Evolutionary conservation across 2,888 invertebrate species (phyloP), one percentile per base, ranked within the genome.

Genomic region (Silvanus unidentatus): DNA sequence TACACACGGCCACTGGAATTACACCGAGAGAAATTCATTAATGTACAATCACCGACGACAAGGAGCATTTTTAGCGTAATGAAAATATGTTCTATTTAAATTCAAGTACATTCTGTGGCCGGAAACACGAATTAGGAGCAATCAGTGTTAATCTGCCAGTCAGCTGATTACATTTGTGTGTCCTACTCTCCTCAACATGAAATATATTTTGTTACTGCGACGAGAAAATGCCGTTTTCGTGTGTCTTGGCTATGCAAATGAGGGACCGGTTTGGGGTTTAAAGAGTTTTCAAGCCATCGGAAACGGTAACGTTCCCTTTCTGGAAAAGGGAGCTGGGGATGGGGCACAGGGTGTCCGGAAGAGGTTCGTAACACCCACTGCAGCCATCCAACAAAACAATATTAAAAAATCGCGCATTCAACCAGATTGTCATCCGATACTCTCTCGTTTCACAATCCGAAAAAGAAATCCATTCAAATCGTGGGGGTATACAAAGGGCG

Each of bases 51-150:
- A n/a, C n/a, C n/a, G n/a, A n/a, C n/a, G n/a, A n/a, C n/a, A n/a
- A n/a, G n/a, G n/a, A n/a, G n/a, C n/a, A n/a, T 22, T 22, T 22
- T 22, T 22, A 22, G 8, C 8, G 22, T 22, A 22, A 22, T 22
- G 8, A 22, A 3, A 22, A 5, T 22, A 22, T 22, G 22, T 22
- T 22, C 22, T 37, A 40, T 41, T 39, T 41, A 45, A 44, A 49
- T 49, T 44, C 45, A 45, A 50, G 55, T 52, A 52, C 52, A 54
- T 58, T 57, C 51, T 48, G 55, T 49, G 59, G 64, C 64, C 69
- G 71, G 71, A 71, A 70, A 66, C 59, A 63, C 55, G 62, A 71
- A 71, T 71, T 71, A 71, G 67, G 69, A 68, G 63, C 70, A 71
- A 71, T 71, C 71, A 70, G 58, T 65, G 63, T 66, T 67, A 71